These are phyloP conservation scores for Heteromormyrus szaboi DNA, from an alignment of 2,797 vertebrate species.

Conservation along the genomic window DNA sequence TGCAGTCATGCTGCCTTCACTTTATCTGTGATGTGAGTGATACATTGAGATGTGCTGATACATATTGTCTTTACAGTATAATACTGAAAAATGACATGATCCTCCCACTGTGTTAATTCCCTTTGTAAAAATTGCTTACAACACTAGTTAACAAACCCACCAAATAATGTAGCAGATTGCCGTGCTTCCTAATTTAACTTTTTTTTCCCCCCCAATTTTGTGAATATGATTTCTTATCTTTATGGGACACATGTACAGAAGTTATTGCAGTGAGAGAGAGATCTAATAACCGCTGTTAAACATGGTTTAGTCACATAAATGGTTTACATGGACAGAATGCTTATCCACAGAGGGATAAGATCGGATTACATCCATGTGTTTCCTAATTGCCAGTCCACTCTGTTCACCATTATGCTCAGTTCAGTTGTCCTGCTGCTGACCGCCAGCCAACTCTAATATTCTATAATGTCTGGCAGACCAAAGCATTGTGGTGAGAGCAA, in stretches of 20 bases:
- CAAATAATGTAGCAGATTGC: conserved; percentile 17
- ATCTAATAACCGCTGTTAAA: background rate
- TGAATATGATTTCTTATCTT: background rate
- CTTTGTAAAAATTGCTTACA: conserved; percentile 18
- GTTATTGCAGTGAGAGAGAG: background rate
- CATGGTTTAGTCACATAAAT: background rate
- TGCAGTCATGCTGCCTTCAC: background rate
- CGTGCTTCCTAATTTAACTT: background rate
- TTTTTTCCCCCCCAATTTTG: background rate
- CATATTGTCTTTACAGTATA: background rate
- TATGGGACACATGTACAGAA: background rate
- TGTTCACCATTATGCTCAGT: no score
- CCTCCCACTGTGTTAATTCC: conserved; percentile 21
- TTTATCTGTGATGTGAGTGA: background rate
- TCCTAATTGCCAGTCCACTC: background rate
- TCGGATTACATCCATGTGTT: background rate
- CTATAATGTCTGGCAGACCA: no score
- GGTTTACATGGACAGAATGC: background rate
- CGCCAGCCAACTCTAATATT: no score
- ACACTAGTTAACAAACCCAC: conserved; percentile 26
- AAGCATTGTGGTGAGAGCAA: no score
- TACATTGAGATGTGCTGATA: background rate
- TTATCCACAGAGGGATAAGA: background rate
- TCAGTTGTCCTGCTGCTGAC: no score
- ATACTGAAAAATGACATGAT: background rate